Evolutionary conservation across 2,797 vertebrate genomes (phyloP).

Genomic region (Lagodon rhomboides): DNA sequence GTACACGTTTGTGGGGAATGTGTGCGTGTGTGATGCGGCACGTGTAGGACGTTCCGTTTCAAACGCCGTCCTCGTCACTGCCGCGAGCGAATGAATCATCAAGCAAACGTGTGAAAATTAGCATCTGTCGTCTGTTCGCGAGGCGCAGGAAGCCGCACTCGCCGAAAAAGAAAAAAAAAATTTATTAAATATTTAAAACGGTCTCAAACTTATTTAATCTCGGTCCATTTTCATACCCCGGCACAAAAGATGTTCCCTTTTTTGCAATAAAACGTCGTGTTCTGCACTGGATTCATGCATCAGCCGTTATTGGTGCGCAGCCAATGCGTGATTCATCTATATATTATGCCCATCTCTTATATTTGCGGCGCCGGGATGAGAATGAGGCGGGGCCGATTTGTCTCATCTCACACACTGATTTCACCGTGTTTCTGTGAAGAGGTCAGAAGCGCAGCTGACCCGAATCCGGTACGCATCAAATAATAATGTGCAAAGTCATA

Average conservation of each 20-base stretch:
- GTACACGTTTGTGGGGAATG: neutral
- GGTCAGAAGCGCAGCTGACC: constrained; percentile 43
- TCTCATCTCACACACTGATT: constrained; percentile 8
- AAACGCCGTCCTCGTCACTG: neutral
- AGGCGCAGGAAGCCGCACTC: neutral
- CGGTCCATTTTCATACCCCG: neutral
- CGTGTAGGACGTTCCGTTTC: neutral
- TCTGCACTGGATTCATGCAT: constrained; percentile 2
- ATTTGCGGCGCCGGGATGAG: constrained; percentile 23
- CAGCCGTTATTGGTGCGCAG: constrained; percentile 1
- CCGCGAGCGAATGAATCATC: neutral
- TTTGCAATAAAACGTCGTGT: neutral
- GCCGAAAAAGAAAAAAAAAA: neutral
- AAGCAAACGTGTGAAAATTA: constrained; percentile 21
- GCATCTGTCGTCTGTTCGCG: constrained; percentile 15
- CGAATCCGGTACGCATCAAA: constrained; percentile 20
- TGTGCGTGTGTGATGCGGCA: neutral
- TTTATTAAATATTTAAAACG: neutral
- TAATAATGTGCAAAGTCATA: constrained; percentile 29
- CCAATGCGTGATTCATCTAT: neutral
- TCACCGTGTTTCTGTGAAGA: constrained; percentile 27
- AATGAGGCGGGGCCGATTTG: constrained; percentile 21
- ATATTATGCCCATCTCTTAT: constrained; percentile 11
- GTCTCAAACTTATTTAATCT: neutral
- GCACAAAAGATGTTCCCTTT: neutral